Conservation (phyloP, 2,888 invertebrate genomes). For the Rhodophaea formosa region DNA sequence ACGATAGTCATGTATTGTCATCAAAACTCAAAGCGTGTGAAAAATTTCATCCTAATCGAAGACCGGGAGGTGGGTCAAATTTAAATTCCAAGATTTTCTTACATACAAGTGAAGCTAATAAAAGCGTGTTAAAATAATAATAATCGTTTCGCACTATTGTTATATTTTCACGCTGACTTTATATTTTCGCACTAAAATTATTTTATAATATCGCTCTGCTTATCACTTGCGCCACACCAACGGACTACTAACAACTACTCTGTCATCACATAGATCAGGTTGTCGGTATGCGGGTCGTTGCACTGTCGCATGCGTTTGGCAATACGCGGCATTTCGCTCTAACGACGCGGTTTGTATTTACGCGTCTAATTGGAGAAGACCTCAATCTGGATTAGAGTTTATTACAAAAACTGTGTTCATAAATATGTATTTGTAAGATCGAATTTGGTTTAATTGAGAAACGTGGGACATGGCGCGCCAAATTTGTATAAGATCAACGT, state of each 20-base stretch:
- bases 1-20: too few species aligned
- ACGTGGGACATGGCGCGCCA: not conserved
- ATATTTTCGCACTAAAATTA: too few species aligned
- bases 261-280: constrained; percentile 74
- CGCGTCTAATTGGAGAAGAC: constrained; percentile 66
- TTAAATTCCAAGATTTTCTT: too few species aligned
- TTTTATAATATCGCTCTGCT: constrained; percentile 20
- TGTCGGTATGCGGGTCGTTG: constrained; percentile 70
- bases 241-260: constrained; percentile 58
- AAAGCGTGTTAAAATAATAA: too few species aligned
- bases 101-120: too few species aligned
- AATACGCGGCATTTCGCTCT: constrained; percentile 64
- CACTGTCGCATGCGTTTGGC: constrained; percentile 60
- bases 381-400: constrained; percentile 50
- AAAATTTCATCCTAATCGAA: too few species aligned
- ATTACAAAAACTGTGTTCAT: constrained; percentile 28
- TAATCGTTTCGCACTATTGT: too few species aligned
- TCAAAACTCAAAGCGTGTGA: too few species aligned
- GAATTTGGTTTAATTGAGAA: constrained; percentile 8
- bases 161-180: too few species aligned
- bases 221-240: constrained; percentile 27
- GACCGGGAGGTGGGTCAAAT: too few species aligned
- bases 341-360: constrained; percentile 41
- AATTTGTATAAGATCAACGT: not conserved
- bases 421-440: constrained; percentile 15